Evolutionary conservation across 2,113 vertebrate genomes (phyloP).

Genomic region (Passerina amoena): DNA sequence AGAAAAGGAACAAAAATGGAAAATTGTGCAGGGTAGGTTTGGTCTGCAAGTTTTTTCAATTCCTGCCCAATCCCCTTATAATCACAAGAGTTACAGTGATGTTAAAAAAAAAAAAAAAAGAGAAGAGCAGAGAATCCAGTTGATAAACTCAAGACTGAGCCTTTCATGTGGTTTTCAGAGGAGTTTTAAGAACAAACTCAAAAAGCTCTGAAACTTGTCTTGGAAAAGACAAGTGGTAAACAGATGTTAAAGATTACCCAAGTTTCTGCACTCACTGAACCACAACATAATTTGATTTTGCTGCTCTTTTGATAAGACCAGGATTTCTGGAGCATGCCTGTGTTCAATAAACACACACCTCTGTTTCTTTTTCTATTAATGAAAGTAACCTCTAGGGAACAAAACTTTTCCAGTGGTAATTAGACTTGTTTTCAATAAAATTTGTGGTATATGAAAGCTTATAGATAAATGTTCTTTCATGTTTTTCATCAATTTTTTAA

Average conservation of each 20-base stretch:
- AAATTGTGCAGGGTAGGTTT: neutral
- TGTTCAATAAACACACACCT: neutral
- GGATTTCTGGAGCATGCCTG: neutral
- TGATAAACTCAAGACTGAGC: neutral
- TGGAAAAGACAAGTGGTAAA: slow-evolving; percentile 5
- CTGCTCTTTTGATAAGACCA: neutral
- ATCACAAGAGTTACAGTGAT: neutral
- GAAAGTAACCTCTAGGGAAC: neutral
- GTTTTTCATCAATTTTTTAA: neutral
- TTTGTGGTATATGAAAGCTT: neutral
- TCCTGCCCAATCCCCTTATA: neutral
- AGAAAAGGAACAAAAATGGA: neutral
- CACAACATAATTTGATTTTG: neutral
- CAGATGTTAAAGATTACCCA: slow-evolving; percentile 1
- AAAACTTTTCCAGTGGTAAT: slow-evolving; percentile 1
- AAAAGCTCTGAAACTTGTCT: neutral
- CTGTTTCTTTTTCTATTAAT: neutral
- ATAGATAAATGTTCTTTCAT: neutral
- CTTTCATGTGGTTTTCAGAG: neutral
- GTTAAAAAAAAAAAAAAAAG: neutral
- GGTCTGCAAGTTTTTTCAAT: neutral
- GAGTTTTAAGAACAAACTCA: neutral
- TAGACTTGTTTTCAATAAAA: neutral
- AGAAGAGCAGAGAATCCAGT: neutral
- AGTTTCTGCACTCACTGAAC: neutral